Evolutionary conservation across 2,797 vertebrate genomes (phyloP).

Genomic region (Allochrocebus solatus): DNA sequence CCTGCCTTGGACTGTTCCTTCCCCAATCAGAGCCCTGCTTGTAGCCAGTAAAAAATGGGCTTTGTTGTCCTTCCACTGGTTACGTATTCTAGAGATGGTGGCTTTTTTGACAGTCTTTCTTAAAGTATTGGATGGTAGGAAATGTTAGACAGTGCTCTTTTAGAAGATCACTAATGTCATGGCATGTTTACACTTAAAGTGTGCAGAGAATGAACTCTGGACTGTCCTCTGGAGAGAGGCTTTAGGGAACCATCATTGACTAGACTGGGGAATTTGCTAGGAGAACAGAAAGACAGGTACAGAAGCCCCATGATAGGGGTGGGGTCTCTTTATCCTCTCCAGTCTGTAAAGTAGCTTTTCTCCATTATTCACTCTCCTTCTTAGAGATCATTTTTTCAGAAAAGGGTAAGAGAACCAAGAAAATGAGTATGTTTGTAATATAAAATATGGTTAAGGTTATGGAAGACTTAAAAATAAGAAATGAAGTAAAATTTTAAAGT

Average conservation of each 20-base stretch:
- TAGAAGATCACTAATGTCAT: not conserved
- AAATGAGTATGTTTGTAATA: not conserved
- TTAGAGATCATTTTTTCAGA: not conserved
- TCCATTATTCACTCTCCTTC: not conserved
- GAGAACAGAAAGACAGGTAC: not conserved
- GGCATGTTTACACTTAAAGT: not conserved
- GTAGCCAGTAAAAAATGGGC: not conserved
- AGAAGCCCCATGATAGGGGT: not conserved
- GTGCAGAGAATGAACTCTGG: not conserved
- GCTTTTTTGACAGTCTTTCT: not conserved
- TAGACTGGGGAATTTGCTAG: not conserved
- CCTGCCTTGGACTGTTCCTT: not conserved
- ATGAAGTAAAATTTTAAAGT: conserved; percentile 17
- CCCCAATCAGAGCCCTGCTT: not conserved
- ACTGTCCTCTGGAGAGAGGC: not conserved
- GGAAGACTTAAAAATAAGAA: conserved; percentile 23
- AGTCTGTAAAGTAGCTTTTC: not conserved
- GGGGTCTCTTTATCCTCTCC: not conserved
- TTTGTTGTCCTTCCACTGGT: not conserved
- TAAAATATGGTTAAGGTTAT: not conserved
- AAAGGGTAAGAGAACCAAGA: not conserved
- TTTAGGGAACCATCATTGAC: not conserved
- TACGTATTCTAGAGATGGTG: not conserved
- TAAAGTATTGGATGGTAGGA: not conserved
- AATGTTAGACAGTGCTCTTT: not conserved